Percentiles rank a stretch among this genome's conserved stretches.
These are phyloP conservation scores for Limnephilus lunatus DNA, from an alignment of 2,888 invertebrate species.

Conservation along the genomic window DNA sequence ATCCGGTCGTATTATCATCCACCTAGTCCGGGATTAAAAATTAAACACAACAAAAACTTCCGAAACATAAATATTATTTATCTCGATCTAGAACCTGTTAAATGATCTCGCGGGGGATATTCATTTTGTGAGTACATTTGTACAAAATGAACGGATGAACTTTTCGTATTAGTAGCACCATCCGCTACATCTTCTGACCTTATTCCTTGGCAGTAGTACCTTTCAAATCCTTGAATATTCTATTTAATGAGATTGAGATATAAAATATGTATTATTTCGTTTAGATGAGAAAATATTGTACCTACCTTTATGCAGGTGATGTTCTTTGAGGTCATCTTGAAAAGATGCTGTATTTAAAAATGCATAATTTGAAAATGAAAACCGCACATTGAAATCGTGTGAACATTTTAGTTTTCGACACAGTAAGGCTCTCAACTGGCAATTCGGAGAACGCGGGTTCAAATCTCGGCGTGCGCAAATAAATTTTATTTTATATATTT, in stretches of 20 bases:
- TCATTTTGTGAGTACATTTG: neutral
- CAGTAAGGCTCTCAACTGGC: no score
- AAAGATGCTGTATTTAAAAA: neutral
- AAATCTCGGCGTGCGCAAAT: no score
- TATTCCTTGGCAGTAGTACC: neutral
- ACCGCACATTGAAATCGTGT: no score
- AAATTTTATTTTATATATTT: no score
- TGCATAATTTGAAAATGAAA: neutral
- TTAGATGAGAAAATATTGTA: neutral
- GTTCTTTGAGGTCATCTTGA: neutral
- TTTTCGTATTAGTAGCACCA: neutral
- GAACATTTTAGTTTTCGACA: no score
- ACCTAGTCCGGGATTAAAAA: no score
- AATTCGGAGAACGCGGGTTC: no score
- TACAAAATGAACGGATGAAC: neutral
- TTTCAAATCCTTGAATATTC: neutral
- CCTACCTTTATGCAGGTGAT: neutral
- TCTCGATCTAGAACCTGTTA: neutral
- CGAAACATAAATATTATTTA: neutral
- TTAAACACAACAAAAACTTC: neutral
- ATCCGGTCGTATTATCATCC: no score
- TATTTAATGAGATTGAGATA: neutral
- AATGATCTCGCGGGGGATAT: neutral
- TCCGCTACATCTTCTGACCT: slow-evolving; percentile 2
- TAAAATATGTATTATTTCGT: neutral